phyloP scores from a whole-genome alignment of 2,797 vertebrate genomes.

The Uromys caudimaculatus region DNA sequence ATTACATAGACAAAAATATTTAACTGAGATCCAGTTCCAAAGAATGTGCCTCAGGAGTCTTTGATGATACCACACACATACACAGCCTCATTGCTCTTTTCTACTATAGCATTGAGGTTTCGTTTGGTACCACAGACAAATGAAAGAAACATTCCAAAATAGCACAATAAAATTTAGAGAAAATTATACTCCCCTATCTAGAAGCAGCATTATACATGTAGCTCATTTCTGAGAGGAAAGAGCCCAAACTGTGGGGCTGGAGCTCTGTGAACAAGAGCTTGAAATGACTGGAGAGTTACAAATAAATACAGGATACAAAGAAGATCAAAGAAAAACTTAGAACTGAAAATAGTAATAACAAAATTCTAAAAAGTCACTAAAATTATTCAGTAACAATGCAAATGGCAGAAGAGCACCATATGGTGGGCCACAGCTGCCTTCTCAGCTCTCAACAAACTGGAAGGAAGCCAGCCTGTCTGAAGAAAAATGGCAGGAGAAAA shows the following conservation, averaged over 20 bases:
- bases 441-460: not conserved
- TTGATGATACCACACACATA: not conserved
- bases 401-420: not conserved
- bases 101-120: not conserved
- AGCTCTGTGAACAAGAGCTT: not conserved
- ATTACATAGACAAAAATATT: constrained; percentile 29
- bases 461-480: not conserved
- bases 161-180: constrained; percentile 10
- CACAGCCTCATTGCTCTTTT: not conserved
- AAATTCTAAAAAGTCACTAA: constrained; percentile 10
- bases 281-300: not conserved
- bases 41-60: not conserved
- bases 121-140: not conserved
- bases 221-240: constrained; percentile 12
- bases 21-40: constrained; percentile 22
- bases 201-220: not conserved
- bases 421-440: not conserved
- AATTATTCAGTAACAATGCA: not conserved
- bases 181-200: not conserved
- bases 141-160: constrained; percentile 41
- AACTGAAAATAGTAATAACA: constrained; percentile 17
- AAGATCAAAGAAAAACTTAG: not conserved
- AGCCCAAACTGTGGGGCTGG: not conserved
- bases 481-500: constrained; percentile 4
- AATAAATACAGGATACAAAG: not conserved